Conservation (phyloP, 37 sponge, comb jelly and placozoan species). For the Ianthella basta region DNA sequence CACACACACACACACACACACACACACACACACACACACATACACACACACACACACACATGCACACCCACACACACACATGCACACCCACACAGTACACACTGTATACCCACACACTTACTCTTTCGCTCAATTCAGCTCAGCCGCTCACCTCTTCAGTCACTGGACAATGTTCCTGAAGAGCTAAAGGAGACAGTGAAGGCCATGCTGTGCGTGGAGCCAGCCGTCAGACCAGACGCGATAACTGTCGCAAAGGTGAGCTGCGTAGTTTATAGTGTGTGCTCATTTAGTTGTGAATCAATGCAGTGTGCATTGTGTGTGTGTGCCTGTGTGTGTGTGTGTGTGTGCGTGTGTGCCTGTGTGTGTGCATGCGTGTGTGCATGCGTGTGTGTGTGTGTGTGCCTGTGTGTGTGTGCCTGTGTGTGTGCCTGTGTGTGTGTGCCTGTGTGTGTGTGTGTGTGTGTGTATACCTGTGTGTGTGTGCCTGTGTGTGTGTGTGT, state of each 20-base stretch:
- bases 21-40: too few species aligned
- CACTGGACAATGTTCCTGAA: slow-evolving; percentile 54
- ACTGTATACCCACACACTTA: not conserved
- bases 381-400: not conserved
- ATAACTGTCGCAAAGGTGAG: slow-evolving; percentile 64
- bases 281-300: too few species aligned
- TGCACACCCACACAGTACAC: too few species aligned
- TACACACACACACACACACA: too few species aligned
- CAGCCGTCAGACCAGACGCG: slow-evolving; percentile 74
- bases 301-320: not conserved
- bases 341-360: too few species aligned
- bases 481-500: too few species aligned
- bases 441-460: too few species aligned
- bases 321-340: not conserved
- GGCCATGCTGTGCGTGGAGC: slow-evolving; percentile 61
- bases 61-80: too few species aligned
- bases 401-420: not conserved
- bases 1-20: too few species aligned
- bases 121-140: slow-evolving; percentile 33
- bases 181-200: slow-evolving; percentile 50
- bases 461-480: too few species aligned
- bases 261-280: too few species aligned
- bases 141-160: slow-evolving; percentile 67
- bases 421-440: slow-evolving; percentile 29
- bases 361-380: too few species aligned